Conservation (phyloP, 2,113 vertebrate genomes). For the Mus pahari region DNA sequence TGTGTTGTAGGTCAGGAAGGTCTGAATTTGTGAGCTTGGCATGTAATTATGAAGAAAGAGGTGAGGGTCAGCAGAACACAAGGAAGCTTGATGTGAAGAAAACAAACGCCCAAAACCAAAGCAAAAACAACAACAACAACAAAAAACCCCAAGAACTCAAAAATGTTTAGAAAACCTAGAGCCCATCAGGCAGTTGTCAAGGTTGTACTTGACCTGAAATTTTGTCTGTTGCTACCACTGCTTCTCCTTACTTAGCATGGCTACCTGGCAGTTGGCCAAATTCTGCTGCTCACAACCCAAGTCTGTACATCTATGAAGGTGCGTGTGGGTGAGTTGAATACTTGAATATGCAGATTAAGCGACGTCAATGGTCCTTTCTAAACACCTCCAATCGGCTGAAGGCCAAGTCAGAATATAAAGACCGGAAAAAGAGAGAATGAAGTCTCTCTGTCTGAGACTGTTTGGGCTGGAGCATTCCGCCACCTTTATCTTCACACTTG, state of each 20-base stretch:
- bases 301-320: neutral
- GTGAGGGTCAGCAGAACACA: neutral
- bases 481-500: neutral
- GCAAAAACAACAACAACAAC: too few relatives aligned
- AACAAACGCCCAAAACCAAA: neutral
- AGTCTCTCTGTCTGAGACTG: neutral
- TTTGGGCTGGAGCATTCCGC: neutral
- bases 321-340: neutral
- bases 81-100: neutral
- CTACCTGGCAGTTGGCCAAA: neutral
- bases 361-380: neutral
- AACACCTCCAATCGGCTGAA: neutral
- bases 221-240: neutral
- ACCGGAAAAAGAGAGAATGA: neutral
- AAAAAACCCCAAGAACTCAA: neutral
- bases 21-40: conserved; percentile 7
- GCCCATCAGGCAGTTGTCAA: neutral
- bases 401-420: neutral
- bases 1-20: neutral
- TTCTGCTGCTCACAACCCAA: neutral
- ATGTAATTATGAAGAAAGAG: neutral
- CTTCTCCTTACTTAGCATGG: neutral
- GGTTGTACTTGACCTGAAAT: neutral
- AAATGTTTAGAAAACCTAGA: neutral
- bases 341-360: neutral